These are phyloP conservation scores for Tortricodes alternella DNA, from an alignment of 2,888 invertebrate species.

Conservation along the genomic window DNA sequence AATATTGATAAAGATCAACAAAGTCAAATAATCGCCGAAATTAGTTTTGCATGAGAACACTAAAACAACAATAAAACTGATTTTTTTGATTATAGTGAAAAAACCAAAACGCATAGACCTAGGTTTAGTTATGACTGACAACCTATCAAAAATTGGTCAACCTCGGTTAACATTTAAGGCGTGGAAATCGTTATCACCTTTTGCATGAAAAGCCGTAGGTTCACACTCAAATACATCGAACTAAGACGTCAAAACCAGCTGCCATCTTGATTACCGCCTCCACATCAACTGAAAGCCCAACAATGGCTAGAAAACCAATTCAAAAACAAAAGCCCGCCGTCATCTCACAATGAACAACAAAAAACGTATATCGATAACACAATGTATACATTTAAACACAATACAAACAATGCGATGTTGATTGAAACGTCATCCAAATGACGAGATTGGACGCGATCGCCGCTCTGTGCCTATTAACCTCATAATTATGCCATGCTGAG, in stretches of 20 bases:
- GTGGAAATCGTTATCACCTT: no score
- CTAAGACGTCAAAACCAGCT: constrained; percentile 5
- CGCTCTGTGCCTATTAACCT: constrained; percentile 76
- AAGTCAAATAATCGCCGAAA: no score
- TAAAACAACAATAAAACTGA: no score
- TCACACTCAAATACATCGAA: constrained; percentile 1
- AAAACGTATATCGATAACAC: constrained; percentile 81
- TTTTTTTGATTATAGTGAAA: no score
- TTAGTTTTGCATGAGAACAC: no score
- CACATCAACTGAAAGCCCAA: constrained; percentile 5
- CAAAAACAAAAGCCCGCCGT: constrained; percentile 59
- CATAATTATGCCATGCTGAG: constrained; percentile 78
- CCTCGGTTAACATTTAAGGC: no score
- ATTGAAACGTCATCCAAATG: constrained; percentile 81
- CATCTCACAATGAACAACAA: constrained; percentile 58
- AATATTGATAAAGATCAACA: no score
- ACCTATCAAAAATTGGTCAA: no score
- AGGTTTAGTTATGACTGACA: no score
- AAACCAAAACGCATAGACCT: no score
- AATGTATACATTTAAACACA: constrained; percentile 79
- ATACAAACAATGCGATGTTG: constrained; percentile 80
- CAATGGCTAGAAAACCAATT: constrained; percentile 10
- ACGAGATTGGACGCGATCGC: constrained; percentile 74
- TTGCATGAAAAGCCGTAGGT: no score
- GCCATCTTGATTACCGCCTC: constrained; percentile 9